phyloP scores from a whole-genome alignment of 2,797 vertebrate species.

The Parauchenoglanis punctatus region DNA sequence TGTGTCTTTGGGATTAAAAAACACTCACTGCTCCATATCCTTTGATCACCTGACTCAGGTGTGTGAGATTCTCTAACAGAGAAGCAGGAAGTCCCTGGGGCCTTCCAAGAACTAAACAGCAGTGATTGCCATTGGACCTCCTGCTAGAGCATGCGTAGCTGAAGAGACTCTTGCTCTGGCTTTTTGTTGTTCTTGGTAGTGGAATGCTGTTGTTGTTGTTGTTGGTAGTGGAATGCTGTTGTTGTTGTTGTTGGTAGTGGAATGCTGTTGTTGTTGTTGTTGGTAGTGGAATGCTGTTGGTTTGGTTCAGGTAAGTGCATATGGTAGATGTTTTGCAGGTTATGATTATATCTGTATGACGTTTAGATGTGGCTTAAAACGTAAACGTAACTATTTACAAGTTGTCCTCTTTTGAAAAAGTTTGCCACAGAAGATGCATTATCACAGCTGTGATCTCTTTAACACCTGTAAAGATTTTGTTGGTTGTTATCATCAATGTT shows the following conservation, averaged over 20 bases:
- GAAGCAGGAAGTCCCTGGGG: neutral
- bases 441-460: neutral
- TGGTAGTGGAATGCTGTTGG: slow-evolving; percentile 14
- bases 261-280: neutral
- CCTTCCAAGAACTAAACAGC: neutral
- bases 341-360: neutral
- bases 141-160: neutral
- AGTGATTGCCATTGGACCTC: neutral
- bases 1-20: too few species aligned
- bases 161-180: neutral
- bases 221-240: slow-evolving; percentile 13
- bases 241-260: neutral
- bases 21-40: too few species aligned
- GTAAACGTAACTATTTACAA: neutral
- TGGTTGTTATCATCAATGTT: neutral
- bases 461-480: neutral
- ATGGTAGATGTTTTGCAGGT: neutral
- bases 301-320: neutral
- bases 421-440: neutral
- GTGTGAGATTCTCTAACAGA: too few species aligned
- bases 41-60: too few species aligned
- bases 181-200: neutral
- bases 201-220: neutral
- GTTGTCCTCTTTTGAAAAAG: too few species aligned
- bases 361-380: neutral